phyloP scores from a whole-genome alignment of 2,797 vertebrate genomes.

The Synaphobranchus kaupii region DNA sequence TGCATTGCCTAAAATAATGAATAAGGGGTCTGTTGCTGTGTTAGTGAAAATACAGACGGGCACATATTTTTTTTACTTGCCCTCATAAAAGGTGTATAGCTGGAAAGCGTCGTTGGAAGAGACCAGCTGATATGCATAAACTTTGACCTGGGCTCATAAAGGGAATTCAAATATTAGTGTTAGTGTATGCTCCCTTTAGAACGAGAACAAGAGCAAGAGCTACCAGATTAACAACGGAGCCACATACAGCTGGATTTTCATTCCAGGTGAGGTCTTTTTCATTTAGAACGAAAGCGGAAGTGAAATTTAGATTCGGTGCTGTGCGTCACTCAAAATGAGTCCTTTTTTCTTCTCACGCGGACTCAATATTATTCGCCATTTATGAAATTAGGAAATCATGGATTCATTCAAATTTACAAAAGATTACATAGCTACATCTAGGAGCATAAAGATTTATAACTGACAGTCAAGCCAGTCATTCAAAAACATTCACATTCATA shows the following conservation, averaged over 20 bases:
- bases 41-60: background rate
- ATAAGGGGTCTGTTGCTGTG: background rate
- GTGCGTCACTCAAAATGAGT: conserved; percentile 42
- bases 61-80: background rate
- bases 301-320: conserved; percentile 27
- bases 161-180: conserved; percentile 25
- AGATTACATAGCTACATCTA: conserved; percentile 49
- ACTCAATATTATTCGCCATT: background rate
- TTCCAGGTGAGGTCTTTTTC: conserved; percentile 25
- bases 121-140: conserved; percentile 13
- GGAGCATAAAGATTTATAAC: conserved; percentile 39
- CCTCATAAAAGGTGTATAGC: conserved; percentile 1
- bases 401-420: conserved; percentile 44
- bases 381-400: conserved; percentile 34
- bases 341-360: conserved; percentile 18
- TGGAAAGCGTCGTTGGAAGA: background rate
- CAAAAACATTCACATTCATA: conserved; percentile 38
- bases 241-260: conserved; percentile 25
- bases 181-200: background rate
- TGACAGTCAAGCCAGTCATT: conserved; percentile 34
- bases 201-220: conserved; percentile 11
- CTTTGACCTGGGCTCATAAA: conserved; percentile 23
- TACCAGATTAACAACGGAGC: background rate
- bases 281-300: conserved; percentile 11
- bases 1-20: background rate